phyloP scores from a whole-genome alignment of 2,113 vertebrate genomes.

The Cyanocitta stelleri region DNA sequence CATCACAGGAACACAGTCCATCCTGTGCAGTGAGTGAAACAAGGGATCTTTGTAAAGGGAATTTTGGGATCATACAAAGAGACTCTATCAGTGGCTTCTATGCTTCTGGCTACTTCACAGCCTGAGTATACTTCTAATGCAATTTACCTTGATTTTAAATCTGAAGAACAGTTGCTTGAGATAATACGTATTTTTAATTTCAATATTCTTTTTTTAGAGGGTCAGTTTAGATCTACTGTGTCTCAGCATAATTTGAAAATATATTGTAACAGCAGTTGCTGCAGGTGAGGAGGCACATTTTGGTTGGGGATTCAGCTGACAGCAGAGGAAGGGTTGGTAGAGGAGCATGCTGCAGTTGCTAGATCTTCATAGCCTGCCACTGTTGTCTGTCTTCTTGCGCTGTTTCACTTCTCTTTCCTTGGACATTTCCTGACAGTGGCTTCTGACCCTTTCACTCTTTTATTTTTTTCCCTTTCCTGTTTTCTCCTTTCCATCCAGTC shows the following conservation, averaged over 20 bases:
- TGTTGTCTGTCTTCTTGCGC: not conserved
- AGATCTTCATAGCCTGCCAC: not conserved
- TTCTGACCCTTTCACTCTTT: not conserved
- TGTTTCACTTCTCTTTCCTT: not conserved
- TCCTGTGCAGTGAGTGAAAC: not conserved
- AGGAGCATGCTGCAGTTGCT: not conserved
- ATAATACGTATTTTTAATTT: not conserved
- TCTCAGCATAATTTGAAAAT: not conserved
- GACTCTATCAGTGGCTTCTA: not conserved
- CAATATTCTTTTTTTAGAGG: not conserved
- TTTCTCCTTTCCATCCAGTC: not conserved
- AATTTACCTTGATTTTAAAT: not conserved
- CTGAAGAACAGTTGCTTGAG: not conserved
- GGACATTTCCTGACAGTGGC: not conserved
- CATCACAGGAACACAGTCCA: not conserved
- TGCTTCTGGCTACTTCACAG: not conserved
- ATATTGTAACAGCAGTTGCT: not conserved
- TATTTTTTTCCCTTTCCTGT: not conserved
- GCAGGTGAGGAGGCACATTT: not conserved
- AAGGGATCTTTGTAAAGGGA: not conserved
- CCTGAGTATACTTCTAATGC: not conserved
- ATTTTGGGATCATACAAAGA: not conserved
- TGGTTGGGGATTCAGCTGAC: not conserved
- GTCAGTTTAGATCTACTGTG: not conserved
- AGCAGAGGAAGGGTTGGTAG: not conserved